Conservation (phyloP, 2,797 vertebrate genomes). For the Propithecus perrieri region DNA sequence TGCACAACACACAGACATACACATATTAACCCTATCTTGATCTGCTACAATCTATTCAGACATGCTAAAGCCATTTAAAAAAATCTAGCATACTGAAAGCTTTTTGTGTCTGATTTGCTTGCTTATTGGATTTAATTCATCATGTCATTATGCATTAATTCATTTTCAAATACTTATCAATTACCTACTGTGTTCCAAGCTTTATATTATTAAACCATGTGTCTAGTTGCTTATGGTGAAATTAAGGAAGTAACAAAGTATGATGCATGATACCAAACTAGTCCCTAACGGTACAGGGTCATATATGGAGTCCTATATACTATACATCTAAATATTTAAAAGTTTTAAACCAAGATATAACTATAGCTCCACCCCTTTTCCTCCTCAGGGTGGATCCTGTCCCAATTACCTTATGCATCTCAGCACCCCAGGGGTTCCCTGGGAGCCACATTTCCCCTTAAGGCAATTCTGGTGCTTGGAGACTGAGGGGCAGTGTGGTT, state of each 20-base stretch:
- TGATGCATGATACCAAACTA: accelerated
- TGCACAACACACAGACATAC: background rate
- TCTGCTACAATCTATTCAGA: background rate
- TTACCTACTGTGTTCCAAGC: background rate
- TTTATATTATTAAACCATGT: background rate
- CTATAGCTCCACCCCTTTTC: background rate
- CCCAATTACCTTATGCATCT: background rate
- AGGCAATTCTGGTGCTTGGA: accelerated
- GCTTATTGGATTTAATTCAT: background rate
- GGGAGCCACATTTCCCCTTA: background rate
- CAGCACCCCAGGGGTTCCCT: background rate
- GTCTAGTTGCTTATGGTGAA: background rate
- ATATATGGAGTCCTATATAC: background rate
- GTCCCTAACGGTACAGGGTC: accelerated
- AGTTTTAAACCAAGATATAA: background rate
- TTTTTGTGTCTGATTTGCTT: background rate
- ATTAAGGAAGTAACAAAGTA: background rate
- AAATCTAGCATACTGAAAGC: background rate
- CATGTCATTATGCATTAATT: background rate
- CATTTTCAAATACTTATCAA: background rate
- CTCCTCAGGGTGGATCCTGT: background rate
- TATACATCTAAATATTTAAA: background rate
- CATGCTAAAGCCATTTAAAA: background rate
- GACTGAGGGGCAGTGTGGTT: background rate
- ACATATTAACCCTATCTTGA: background rate